Evolutionary conservation across 2,797 vertebrate species (phyloP), one percentile per base, ranked within the genome.

Genomic region (Epinephelus coioides): DNA sequence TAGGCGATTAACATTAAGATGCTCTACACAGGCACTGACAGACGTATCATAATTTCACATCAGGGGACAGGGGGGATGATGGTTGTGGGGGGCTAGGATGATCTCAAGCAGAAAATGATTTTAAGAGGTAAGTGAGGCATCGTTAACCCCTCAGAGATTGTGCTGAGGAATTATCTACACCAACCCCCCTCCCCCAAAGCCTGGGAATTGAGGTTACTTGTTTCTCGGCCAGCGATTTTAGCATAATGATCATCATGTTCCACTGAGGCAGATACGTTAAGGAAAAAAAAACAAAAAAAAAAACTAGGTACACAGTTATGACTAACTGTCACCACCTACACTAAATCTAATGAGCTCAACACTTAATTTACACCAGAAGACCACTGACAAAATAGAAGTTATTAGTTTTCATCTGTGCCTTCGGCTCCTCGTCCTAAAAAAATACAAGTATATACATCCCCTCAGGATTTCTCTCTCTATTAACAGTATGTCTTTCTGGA

Each of bases 1-100:
- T 95, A 95, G 85, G 77, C 59, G 92, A 94, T 94, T 94, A 94
- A 93, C 88, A 86, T 92, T 90, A 86, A 88, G 92, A 90, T 92
- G 89, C 86, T 93, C 89, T 91, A 83, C 82, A 73, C 79, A 76
- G 88, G 86, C 72, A 76, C 88, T 91, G 91, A 94, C 92, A 90
- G 91, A 94, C 67, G 83, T 86, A 85, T 91, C 92, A 89, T 93
- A 77, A 93, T 93, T 92, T 93, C 88, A 87, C 91, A 91, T 91
- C 83, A 69, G 81, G 88, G 89, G 81, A 87, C 14, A 1, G 49
- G 62, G 59, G 57, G 71, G 73, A 13, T 4, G 73, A 14, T 8
- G 68, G 67, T 56, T 59, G 49, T 56, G 63, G 78, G 76, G 68
- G 76, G 61, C 30, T 82, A 47, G 70, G 78, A 80, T 84, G 84